phyloP scores from a whole-genome alignment of 2,888 invertebrate genomes.

The Galeopsomyia nigrocyanea region DNA sequence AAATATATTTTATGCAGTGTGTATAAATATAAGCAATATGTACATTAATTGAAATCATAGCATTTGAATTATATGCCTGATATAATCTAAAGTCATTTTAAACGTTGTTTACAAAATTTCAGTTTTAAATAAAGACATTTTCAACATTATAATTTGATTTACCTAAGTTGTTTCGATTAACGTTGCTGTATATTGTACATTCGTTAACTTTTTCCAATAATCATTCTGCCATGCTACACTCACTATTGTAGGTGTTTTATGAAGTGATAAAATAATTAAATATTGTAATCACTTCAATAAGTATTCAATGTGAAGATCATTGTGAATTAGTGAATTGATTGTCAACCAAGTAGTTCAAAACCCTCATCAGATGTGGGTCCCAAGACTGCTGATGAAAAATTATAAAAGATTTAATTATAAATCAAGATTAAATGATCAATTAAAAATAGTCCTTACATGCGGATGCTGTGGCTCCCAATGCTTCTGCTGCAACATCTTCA shows the following conservation, averaged over 20 bases:
- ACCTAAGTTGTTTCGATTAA: constrained; percentile 24
- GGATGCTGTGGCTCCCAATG: constrained; percentile 66
- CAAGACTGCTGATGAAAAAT: constrained; percentile 67
- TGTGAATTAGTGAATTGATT: constrained; percentile 22
- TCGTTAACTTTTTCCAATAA: constrained; percentile 24
- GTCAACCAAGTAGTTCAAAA: constrained; percentile 83
- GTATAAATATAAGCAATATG: constrained; percentile 34
- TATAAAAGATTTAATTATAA: no score
- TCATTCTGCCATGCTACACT: background rate
- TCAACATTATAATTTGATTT: constrained; percentile 11
- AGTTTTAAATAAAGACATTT: constrained; percentile 20
- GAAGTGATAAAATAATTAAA: constrained; percentile 32
- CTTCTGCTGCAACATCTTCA: constrained; percentile 66
- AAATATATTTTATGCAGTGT: constrained; percentile 24
- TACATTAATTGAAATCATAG: constrained; percentile 29
- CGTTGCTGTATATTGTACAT: constrained; percentile 17
- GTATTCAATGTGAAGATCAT: constrained; percentile 18
- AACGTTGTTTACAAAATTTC: constrained; percentile 10
- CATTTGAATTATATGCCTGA: background rate
- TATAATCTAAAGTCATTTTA: constrained; percentile 19
- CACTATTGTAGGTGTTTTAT: constrained; percentile 36
- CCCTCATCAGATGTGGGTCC: constrained; percentile 85
- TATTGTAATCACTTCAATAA: constrained; percentile 26
- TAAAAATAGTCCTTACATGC: constrained; percentile 56
- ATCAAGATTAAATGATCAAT: background rate